Evolutionary conservation across 2,888 invertebrate species (phyloP), one percentile per base, ranked within the genome.

Genomic region (Taphrorychus bicolor): DNA sequence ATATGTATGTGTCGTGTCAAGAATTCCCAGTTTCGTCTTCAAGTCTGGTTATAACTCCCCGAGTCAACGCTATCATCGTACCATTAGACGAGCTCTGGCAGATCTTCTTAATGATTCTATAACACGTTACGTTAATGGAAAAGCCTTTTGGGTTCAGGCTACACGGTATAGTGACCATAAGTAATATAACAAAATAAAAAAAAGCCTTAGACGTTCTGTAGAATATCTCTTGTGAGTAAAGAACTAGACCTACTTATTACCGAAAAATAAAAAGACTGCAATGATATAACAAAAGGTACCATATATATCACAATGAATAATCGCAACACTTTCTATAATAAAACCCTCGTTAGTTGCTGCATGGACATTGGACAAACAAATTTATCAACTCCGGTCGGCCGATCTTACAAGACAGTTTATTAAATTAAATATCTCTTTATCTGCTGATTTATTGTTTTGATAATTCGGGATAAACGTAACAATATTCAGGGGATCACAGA

Each of bases 371-470:
- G 32, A 32, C 32, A 32, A 17, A 14, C 18, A 18, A 45, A 17
- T 45, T 45, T 2, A 17, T 45, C 45, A 14, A 45, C 5, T 45
- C 18, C 7, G 45, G 2, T 7, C 14, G 5, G 16, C 14, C 14
- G 14, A 45, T 45, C 14, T 45, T 17, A 45, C 45, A 45, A 45
- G 18, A 45, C 45, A 45, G 18, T 32, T 32, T 32, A 32, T 32
- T 32, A 32, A 32, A 54, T 54, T 54, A 48, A 61, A 18, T 61
- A 61, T 54, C 23, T 53, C 42, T 61, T 56, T 56, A 21, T 49
- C 62, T 56, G 42, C 32, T 56, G 62, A 63, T 63, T 49, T 63
- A 63, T 63, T 48, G 56, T 56, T 49, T 18, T 48, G 62, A 63
- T 63, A 63, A 51, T n/a, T 51, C 14, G 5, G 18, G 22, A 21